Evolutionary conservation across 2,113 vertebrate genomes (phyloP), one percentile per base, ranked within the genome.

Genomic region (Turdus rufiventris): DNA sequence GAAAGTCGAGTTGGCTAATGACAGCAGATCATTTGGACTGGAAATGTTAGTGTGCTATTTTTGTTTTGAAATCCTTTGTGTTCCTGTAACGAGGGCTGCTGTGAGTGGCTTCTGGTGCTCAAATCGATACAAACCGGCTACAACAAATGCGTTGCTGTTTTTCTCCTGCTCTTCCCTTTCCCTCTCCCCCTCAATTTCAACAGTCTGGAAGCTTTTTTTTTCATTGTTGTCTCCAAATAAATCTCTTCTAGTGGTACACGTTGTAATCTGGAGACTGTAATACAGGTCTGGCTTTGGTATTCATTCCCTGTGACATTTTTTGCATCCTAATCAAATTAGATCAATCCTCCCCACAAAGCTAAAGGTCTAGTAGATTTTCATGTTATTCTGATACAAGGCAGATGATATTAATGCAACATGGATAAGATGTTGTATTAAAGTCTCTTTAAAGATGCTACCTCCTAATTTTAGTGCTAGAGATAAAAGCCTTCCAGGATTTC

Each of bases 401-500:
- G 77, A 34, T 72, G 50, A 78, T 94, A 53, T 38, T 68, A 78
- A 78, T 76, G 67, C 84, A 80, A 38, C 45, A 8, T 42, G 82
- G 88, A 61, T 82, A 73, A 90, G 54, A 53, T 79, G 82, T 26
- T 83, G 72, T 73, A 57, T 91, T 87, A 78, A 90, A 76, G 33
- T 73, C 43, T 86, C 48, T 86, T 91, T 91, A 67, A 74, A 93
- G 80, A 79, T 91, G 43, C 50, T 38, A 50, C 91, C 74, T 94
- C 29, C 62, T 86, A 65, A 21, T 91, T 95, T 81, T 77, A 62
- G 45, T 54, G 56, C 53, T 93, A 4, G 89, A 94, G 96, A 91
- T 80, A 91, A 95, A 97, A 91, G 74, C 33, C 58, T 89, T 62
- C 42, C 71, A 89, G 78, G 65, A 82, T 94, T 96, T 91, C 83